Evolutionary conservation across 1,140 invertebrate genomes (phyloP), one percentile per base, ranked within the genome.

Genomic region (Pissodes strobi): DNA sequence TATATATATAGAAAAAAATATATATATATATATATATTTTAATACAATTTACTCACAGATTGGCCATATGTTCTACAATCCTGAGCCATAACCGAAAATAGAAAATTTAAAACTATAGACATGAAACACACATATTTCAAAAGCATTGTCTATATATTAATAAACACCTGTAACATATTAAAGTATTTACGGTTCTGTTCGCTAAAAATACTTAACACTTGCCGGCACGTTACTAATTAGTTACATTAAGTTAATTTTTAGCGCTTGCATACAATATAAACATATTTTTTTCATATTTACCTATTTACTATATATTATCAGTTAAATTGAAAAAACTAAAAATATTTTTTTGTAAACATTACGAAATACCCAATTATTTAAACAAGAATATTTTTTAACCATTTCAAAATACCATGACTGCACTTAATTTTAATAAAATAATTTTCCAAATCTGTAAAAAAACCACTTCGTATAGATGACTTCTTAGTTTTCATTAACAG

Each of bases 31-130:
- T n/a, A n/a, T n/a, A n/a, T n/a, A n/a, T n/a, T n/a, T n/a, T n/a
- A n/a, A n/a, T n/a, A n/a, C n/a, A n/a, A n/a, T n/a, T n/a, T n/a
- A 60, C 60, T 70, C 66, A 72, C 71, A 19, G 49, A 41, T 55
- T 66, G 61, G 8, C 64, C 67, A 12, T 60, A 51, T 30, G 63
- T 56, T 21, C 37, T 53, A 59, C 70, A 72, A 61, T 70, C 59
- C 41, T 72, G 67, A 21, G 45, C 17, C 9, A 8, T 10, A 15
- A 18, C 27, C 4, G 9, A 27, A 25, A 48, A 21, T 9, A 18
- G 9, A 18, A 4, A 15, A 22, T 2, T 2, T 25, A 23, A 23
- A 13, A 56, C 21, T 1, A 56, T 22, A 2, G 25, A n/a, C 13
- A 23, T n/a, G 12, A 13, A 2, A 49, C n/a, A 3, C 15, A 5